Conservation (phyloP, 2,888 invertebrate species). For the Zootermopsis nevadensis region DNA sequence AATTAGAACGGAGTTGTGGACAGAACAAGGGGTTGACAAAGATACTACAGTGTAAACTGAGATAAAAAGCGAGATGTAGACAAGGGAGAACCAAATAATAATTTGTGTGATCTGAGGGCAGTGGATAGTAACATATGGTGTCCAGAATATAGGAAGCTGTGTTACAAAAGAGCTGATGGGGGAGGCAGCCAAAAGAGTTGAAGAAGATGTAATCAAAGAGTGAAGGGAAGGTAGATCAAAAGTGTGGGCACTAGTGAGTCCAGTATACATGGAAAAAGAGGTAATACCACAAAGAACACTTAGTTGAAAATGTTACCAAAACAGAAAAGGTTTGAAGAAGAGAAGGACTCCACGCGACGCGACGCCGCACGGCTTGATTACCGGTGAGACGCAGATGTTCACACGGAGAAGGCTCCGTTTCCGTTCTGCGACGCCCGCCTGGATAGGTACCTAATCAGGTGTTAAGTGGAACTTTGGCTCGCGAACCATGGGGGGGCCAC, state of each 20-base stretch:
- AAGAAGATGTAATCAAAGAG: not conserved
- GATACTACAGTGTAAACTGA: not conserved
- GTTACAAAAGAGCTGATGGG: not conserved
- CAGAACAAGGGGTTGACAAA: not conserved
- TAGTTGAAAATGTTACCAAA: not conserved
- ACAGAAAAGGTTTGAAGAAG: not conserved
- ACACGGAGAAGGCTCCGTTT: not conserved
- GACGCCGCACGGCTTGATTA: not conserved
- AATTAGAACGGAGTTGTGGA: not conserved
- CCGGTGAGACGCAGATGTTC: slow-evolving; percentile 11
- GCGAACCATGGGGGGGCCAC: slow-evolving; percentile 37
- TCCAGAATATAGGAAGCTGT: not conserved
- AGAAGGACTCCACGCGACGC: not conserved
- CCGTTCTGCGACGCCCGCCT: not conserved
- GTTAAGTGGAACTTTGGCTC: slow-evolving; percentile 45
- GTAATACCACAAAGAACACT: not conserved
- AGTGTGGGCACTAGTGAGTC: not conserved
- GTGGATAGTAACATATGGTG: not conserved
- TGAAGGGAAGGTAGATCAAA: not conserved
- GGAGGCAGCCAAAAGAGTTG: not conserved
- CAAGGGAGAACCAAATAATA: not conserved
- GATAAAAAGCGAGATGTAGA: not conserved
- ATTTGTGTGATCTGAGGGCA: slow-evolving; percentile 1
- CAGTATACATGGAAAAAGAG: not conserved
- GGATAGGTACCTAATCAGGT: slow-evolving; percentile 45